phyloP scores from a whole-genome alignment of 2,797 vertebrate species.

The Sebastes iracundus region DNA sequence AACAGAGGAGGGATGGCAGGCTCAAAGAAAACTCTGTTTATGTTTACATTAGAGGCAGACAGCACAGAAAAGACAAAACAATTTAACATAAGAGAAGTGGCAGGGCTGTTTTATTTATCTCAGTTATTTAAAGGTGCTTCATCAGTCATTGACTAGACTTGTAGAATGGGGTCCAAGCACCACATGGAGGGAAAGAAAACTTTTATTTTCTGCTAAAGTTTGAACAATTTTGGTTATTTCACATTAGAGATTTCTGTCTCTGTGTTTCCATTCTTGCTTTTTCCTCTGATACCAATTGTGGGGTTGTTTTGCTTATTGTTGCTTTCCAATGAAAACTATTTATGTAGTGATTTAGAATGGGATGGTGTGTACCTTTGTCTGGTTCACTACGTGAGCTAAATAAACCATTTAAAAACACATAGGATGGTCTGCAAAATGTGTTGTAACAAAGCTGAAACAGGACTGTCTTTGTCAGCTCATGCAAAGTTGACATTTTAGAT shows the following conservation, averaged over 20 bases:
- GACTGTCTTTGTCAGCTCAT: not conserved
- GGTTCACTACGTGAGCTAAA: not conserved
- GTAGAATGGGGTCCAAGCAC: not conserved
- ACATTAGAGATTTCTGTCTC: not conserved
- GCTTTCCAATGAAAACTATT: not conserved
- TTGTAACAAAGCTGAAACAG: not conserved
- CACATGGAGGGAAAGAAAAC: not conserved
- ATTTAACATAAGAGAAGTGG: conserved; percentile 21
- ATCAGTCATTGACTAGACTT: not conserved
- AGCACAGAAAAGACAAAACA: conserved; percentile 27
- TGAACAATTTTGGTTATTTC: not conserved
- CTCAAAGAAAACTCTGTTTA: conserved; percentile 52
- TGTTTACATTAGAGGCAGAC: conserved; percentile 57
- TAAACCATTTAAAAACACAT: not conserved
- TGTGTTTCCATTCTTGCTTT: not conserved
- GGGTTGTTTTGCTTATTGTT: not conserved
- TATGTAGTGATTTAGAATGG: not conserved
- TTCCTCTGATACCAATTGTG: not conserved
- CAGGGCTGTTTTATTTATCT: conserved; percentile 3
- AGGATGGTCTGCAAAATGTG: not conserved
- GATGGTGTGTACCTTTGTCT: not conserved
- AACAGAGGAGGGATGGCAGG: conserved; percentile 60
- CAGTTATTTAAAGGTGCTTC: conserved; percentile 6
- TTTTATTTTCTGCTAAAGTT: not conserved
- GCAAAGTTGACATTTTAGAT: not conserved